Percentiles rank a stretch among this genome's conserved stretches.
Evolutionary conservation across 2,888 invertebrate genomes (phyloP).

Genomic region (Pristionchus maxplancki): DNA sequence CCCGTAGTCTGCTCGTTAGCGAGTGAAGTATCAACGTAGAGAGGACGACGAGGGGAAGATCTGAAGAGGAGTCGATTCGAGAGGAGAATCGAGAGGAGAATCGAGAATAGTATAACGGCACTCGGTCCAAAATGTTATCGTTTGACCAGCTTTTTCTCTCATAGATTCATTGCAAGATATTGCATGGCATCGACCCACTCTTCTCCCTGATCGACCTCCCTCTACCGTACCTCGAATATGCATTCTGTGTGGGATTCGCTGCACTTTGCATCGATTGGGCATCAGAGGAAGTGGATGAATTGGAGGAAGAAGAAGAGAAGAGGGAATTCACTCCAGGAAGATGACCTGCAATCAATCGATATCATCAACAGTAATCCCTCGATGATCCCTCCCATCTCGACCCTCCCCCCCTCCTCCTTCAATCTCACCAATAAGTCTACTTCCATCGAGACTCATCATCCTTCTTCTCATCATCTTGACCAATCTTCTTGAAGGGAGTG

Average conservation of each 20-base stretch:
- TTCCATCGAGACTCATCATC: slow-evolving; percentile 51
- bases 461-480: slow-evolving; percentile 47
- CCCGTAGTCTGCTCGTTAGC: slow-evolving; percentile 57
- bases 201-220: background rate
- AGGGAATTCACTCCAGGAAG: slow-evolving; percentile 41
- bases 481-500: slow-evolving; percentile 40
- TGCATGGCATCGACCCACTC: background rate
- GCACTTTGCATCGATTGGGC: slow-evolving; percentile 13
- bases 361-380: background rate
- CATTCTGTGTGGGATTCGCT: background rate
- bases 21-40: slow-evolving; percentile 69
- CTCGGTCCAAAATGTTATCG: background rate
- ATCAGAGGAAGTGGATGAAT: slow-evolving; percentile 33
- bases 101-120: background rate
- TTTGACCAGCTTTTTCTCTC: background rate
- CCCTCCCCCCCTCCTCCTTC: background rate
- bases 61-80: background rate
- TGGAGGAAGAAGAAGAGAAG: slow-evolving; percentile 40
- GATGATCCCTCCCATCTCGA: too few relatives aligned
- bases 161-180: background rate
- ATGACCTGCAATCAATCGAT: slow-evolving; percentile 42
- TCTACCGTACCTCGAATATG: slow-evolving; percentile 33
- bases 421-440: slow-evolving; percentile 45
- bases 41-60: slow-evolving; percentile 64
- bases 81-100: background rate